These are phyloP conservation scores for Hemibagrus wyckioides DNA, from an alignment of 2,113 vertebrate genomes.

Conservation along the genomic window DNA sequence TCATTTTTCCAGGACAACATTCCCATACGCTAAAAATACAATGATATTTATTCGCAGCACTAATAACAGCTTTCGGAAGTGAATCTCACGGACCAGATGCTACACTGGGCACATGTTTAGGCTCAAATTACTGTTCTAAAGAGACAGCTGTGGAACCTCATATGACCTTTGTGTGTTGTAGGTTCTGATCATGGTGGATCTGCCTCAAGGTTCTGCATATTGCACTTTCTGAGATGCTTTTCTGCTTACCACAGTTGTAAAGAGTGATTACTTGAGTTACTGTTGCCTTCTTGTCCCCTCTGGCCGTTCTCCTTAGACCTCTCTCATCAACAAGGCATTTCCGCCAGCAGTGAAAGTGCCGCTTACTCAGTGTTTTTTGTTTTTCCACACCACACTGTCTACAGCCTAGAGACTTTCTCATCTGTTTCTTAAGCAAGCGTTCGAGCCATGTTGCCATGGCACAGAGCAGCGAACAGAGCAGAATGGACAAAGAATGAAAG, in stretches of 20 bases:
- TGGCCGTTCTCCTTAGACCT: neutral
- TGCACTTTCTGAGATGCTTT: neutral
- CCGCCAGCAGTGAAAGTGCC: neutral
- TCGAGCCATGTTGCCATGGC: conserved; percentile 47
- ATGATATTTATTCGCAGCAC: neutral
- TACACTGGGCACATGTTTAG: neutral
- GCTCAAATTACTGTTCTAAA: neutral
- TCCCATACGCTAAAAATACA: neutral
- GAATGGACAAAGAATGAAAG: conserved; percentile 39
- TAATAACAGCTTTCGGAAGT: neutral
- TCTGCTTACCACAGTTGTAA: neutral
- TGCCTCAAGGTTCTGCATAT: neutral
- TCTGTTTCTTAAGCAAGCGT: conserved; percentile 38
- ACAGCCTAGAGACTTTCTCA: conserved; percentile 6
- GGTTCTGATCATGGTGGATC: too few relatives aligned
- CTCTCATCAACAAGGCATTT: neutral
- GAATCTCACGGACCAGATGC: neutral
- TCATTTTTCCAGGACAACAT: neutral
- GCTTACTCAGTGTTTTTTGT: conserved; percentile 12
- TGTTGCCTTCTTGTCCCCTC: neutral
- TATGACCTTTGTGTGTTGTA: neutral
- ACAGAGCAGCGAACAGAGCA: conserved; percentile 17
- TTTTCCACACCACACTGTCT: neutral
- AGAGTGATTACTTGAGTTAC: neutral
- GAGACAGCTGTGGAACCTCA: neutral